Base-by-base conservation (phyloP, 37 sponge, comb jelly and placozoan species). In the Halisarca cf. caerulea region DNA sequence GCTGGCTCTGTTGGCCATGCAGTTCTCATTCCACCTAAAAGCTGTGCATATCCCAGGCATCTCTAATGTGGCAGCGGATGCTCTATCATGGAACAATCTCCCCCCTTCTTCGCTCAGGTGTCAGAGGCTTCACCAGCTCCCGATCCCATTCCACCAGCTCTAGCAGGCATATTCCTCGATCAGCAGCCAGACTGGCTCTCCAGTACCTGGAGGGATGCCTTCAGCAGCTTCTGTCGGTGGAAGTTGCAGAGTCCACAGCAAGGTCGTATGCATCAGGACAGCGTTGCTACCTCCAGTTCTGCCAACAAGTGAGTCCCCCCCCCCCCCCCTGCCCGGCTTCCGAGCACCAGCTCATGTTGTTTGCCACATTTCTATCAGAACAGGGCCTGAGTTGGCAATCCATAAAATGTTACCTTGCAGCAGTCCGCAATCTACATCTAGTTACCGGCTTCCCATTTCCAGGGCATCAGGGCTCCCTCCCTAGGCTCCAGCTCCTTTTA, bases 351-450 rank as follows among this genome's bases (percentile, higher is more conserved):
- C 41, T 87, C 40, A 66, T 80, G 43, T 51, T 69, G 18, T 91
- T 84, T 36, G 28, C 83, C 2, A 42, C 89, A 7, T 85, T 72
- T 40, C 60, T 91, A 32, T 81, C 81, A 2, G 5, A 4, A 3
- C 27, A 92, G 40, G 41, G 43, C 23, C 58, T 88, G 23, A 28
- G 75, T 0, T 84, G 79, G 17, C 83, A 58, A 23, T 85, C 83
- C 38, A 88, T 88, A 3, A 92, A 92, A 74, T 66, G 66, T 1
- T 92, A 92, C 45, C 47, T 88, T 35, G 75, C 92, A 51, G 89
- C 79, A 3, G 71, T 92, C 23, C 38, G 92, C 1, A 30, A 82
- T 58, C 43, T 70, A 17, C 89, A 92, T 23, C 66, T 88, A 23
- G 28, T 47, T 40, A 5, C 44, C 37, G 92, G 92, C 33, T 11